Conservation (phyloP, 2,888 invertebrate genomes). For the Tipula unca region DNA sequence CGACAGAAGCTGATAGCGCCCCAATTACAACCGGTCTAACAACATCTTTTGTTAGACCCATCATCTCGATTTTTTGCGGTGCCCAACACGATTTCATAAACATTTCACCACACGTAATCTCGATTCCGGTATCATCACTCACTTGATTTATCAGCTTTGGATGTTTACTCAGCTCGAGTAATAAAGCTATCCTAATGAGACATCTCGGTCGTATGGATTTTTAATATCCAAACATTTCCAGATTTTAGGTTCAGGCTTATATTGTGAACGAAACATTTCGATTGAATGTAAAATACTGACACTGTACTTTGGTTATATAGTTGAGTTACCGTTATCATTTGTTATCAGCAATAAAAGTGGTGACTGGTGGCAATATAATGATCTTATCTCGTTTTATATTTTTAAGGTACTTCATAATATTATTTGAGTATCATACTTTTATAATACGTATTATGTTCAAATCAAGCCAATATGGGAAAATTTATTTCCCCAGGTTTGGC, state of each 20-base stretch:
- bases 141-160: background rate
- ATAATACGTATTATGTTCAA: too few species aligned
- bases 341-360: too few species aligned
- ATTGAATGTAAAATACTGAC: too few species aligned
- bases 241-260: background rate
- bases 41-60: constrained; percentile 26
- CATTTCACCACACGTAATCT: background rate
- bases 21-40: constrained; percentile 31
- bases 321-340: too few species aligned
- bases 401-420: background rate
- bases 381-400: too few species aligned
- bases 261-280: background rate
- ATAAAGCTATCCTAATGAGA: background rate
- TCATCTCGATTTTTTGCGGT: background rate
- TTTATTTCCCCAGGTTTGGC: too few species aligned
- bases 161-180: background rate
- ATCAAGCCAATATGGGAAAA: too few species aligned
- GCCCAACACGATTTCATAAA: background rate
- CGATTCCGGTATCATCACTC: background rate
- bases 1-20: constrained; percentile 32
- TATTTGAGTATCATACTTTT: background rate
- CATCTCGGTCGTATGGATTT: background rate
- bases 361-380: too few species aligned
- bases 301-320: background rate
- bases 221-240: background rate